Evolutionary conservation across 2,888 invertebrate species (phyloP).

Genomic region (Stictocephala bisonia): DNA sequence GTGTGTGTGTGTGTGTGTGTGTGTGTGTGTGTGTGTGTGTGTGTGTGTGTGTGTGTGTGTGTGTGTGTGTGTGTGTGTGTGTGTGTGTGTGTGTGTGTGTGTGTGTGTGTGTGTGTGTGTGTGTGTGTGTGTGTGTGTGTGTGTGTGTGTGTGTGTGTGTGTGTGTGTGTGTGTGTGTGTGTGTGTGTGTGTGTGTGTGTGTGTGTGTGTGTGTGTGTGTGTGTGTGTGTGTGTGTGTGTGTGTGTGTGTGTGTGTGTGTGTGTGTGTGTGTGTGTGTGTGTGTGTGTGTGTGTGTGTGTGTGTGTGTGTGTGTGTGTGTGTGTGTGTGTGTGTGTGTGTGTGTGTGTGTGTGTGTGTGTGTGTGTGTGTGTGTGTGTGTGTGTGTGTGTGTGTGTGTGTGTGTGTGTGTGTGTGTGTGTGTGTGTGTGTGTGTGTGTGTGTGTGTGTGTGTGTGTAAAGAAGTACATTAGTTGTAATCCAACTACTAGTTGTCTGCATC

Average conservation of each 20-base stretch:
- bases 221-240: not conserved
- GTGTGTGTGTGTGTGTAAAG: too few species aligned
- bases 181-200: not conserved
- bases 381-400: not conserved
- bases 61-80: too few species aligned
- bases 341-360: not conserved
- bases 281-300: not conserved
- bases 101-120: too few species aligned
- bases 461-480: too few species aligned
- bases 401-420: constrained; percentile 4
- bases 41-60: too few species aligned
- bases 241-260: not conserved
- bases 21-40: too few species aligned
- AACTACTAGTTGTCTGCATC: not conserved
- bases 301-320: constrained; percentile 13
- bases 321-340: constrained; percentile 1
- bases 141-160: constrained; percentile 13
- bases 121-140: too few species aligned
- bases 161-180: constrained; percentile 13
- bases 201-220: not conserved
- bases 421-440: not conserved
- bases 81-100: too few species aligned
- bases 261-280: constrained; percentile 4
- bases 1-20: too few species aligned
- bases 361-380: constrained; percentile 1